Evolutionary conservation across 2,888 invertebrate species (phyloP).

Genomic region (Melipona beecheii): DNA sequence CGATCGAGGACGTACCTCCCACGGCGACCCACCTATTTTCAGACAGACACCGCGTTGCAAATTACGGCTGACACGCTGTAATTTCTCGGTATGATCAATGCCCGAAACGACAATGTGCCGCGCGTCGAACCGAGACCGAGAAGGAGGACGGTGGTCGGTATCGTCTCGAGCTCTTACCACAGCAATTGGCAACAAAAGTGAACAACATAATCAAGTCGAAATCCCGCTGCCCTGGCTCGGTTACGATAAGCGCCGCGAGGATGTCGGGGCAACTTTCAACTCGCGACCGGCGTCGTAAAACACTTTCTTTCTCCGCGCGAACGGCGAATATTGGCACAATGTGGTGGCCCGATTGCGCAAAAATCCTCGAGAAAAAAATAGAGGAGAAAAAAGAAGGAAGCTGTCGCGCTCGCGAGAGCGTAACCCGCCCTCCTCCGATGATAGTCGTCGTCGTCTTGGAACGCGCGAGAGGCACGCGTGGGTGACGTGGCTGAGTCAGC

Average conservation of each 20-base stretch:
- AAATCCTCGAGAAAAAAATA: conserved; percentile 13
- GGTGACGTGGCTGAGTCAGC: conserved; percentile 78
- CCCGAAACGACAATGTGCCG: neutral
- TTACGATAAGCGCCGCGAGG: neutral
- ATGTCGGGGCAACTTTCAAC: conserved; percentile 22
- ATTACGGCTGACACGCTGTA: conserved; percentile 1
- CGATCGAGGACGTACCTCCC: neutral
- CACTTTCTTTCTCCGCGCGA: conserved; percentile 43
- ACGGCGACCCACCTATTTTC: neutral
- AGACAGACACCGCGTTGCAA: neutral
- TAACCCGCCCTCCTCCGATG: neutral
- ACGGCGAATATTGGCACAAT: conserved; percentile 55
- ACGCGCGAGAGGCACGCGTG: conserved; percentile 72
- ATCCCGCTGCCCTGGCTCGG: no score
- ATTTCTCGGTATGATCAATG: neutral
- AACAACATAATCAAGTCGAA: conserved; percentile 17
- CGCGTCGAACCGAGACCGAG: neutral
- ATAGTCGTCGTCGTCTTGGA: conserved; percentile 20
- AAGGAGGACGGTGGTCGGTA: neutral
- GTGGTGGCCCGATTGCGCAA: conserved; percentile 63
- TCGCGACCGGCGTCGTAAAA: conserved; percentile 23
- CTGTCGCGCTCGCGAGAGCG: neutral
- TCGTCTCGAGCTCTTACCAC: neutral
- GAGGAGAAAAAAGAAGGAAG: conserved; percentile 8
- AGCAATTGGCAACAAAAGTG: conserved; percentile 1